Evolutionary conservation across 2,113 vertebrate species (phyloP).

Genomic region (Datnioides undecimradiatus): DNA sequence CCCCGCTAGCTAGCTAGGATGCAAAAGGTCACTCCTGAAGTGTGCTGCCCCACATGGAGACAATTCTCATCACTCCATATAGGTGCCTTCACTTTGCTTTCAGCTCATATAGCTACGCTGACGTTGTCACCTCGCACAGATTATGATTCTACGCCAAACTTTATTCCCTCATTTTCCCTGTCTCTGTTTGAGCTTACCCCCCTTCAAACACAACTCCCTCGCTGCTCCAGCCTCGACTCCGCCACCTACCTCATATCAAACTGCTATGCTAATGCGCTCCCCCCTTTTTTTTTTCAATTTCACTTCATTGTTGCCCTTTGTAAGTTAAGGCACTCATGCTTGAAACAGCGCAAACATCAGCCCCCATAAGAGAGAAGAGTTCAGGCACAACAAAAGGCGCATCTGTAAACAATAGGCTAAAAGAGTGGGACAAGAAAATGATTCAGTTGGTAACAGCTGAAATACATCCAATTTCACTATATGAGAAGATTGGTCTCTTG

Average conservation of each 20-base stretch:
- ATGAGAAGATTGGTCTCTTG: conserved; percentile 76
- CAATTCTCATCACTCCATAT: conserved; percentile 13
- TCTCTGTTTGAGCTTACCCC: conserved; percentile 18
- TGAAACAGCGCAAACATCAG: conserved; percentile 69
- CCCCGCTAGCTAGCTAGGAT: conserved; percentile 44
- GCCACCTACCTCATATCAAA: conserved; percentile 42
- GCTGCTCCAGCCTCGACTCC: conserved; percentile 25
- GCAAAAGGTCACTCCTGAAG: conserved; percentile 71
- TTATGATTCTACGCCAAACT: not conserved
- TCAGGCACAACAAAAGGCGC: conserved; percentile 69
- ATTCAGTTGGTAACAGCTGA: conserved; percentile 62
- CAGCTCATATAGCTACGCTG: not conserved
- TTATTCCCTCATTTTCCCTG: conserved; percentile 8
- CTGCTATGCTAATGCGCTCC: conserved; percentile 53
- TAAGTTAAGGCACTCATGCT: conserved; percentile 63
- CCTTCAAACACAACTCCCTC: conserved; percentile 13
- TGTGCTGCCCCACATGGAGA: conserved; percentile 56
- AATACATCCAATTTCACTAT: conserved; percentile 69
- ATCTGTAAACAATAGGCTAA: conserved; percentile 72
- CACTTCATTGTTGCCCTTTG: conserved; percentile 52
- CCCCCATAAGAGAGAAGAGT: conserved; percentile 57
- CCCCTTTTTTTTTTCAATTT: conserved; percentile 44
- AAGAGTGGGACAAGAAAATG: conserved; percentile 67
- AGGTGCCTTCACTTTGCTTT: not conserved
- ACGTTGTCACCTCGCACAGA: conserved; percentile 1